Percentiles rank a stretch among this genome's conserved stretches.
Conservation (phyloP, 2,888 invertebrate species). For the Eustalomyia histrio region DNA sequence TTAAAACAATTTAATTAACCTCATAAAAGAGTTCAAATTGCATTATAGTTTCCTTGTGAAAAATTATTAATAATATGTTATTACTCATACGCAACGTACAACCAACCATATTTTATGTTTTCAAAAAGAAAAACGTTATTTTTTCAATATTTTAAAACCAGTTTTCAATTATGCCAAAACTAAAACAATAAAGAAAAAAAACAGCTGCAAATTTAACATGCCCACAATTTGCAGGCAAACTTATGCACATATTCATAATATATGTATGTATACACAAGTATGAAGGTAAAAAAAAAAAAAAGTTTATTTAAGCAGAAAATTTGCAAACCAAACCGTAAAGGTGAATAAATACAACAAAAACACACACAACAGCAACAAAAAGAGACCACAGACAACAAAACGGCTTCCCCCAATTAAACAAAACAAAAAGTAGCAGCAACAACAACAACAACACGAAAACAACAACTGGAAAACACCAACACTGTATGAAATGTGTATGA, state of each 20-base stretch:
- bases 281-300: constrained; percentile 23
- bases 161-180: constrained; percentile 35
- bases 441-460: constrained; percentile 17
- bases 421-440: constrained; percentile 29
- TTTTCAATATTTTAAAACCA: constrained; percentile 37
- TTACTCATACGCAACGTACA: constrained; percentile 38
- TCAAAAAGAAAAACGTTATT: constrained; percentile 13
- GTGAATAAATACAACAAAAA: constrained; percentile 42
- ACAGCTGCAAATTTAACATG: constrained; percentile 59
- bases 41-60: no score
- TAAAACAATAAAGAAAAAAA: constrained; percentile 26
- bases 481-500: constrained; percentile 32
- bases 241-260: not conserved
- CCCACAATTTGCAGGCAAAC: not conserved
- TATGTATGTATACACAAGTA: constrained; percentile 13
- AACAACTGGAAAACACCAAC: no score
- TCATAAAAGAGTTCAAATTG: no score
- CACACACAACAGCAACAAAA: constrained; percentile 8
- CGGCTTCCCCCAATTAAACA: constrained; percentile 64
- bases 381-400: constrained; percentile 59
- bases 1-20: no score
- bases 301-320: constrained; percentile 24
- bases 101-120: not conserved
- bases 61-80: not conserved
- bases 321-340: constrained; percentile 37